Conservation (phyloP, 2,113 vertebrate genomes). For the Corynorhinus townsendii region DNA sequence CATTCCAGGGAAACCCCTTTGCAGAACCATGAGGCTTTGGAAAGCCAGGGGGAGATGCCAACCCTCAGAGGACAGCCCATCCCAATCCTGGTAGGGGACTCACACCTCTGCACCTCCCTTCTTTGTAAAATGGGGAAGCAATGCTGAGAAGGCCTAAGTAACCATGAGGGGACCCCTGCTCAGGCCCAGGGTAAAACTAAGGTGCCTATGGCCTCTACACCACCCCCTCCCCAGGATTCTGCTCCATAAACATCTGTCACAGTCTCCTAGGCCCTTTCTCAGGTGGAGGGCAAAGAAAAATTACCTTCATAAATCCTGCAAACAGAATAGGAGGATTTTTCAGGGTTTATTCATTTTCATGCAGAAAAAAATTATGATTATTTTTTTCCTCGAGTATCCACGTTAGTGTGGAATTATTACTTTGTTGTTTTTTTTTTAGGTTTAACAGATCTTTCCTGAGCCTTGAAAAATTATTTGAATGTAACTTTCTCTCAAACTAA, state of each 20-base stretch:
- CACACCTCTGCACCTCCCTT: neutral
- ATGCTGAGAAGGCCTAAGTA: neutral
- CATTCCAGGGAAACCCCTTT: neutral
- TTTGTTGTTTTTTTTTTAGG: slow-evolving; percentile 41
- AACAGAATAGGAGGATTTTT: neutral
- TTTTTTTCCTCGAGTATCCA: neutral
- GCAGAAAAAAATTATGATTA: neutral
- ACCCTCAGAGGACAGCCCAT: neutral
- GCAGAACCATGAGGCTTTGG: neutral
- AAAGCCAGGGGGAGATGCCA: neutral
- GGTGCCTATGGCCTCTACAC: neutral
- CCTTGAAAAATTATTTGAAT: neutral
- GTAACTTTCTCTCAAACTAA: neutral
- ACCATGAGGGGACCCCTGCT: too few species aligned
- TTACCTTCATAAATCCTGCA: neutral
- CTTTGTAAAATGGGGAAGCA: neutral
- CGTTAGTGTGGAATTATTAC: slow-evolving; percentile 43
- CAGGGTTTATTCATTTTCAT: neutral
- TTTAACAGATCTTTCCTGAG: slow-evolving; percentile 4
- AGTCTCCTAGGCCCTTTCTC: neutral
- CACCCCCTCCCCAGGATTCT: neutral
- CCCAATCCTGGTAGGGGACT: too few species aligned
- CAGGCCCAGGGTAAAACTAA: neutral
- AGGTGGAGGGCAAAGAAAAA: neutral
- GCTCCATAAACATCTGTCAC: neutral